Evolutionary conservation across 2,797 vertebrate genomes (phyloP), one percentile per base, ranked within the genome.

Genomic region (Melanitta fusca): DNA sequence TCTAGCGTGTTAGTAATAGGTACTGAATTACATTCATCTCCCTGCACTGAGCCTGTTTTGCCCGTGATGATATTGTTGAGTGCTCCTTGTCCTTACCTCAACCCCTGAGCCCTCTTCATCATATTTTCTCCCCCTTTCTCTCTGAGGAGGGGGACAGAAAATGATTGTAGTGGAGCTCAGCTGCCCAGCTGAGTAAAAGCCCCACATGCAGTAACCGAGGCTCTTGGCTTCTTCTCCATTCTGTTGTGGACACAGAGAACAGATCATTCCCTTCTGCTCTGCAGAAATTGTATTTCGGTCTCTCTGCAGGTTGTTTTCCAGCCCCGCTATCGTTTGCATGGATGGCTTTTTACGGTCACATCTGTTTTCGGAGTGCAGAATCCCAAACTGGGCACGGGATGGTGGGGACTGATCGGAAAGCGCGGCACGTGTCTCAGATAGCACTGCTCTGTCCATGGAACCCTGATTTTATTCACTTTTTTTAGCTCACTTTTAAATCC

Each of bases 371-470:
- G 13, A n/a, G 13, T 18, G 32, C 32, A 15, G 49, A 10, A 5
- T 56, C 45, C n/a, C 80, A 14, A 22, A 27, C 17, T 0, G 0
- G 34, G 24, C 6, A 1, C 2, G 10, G 75, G 10, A 36, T n/a
- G 13, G 1, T 22, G 12, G 22, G 24, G 8, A 28, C 5, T 68
- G 47, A 7, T 0, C 3, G 3, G 80, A 72, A 64, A 16, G 41
- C 2, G 15, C 4, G 4, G 15, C 0, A 0, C n/a, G 15, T 34
- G 32, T 68, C 54, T 61, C 14, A 20, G 18, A 27, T 21, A 15
- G 0, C 6, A 30, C 32, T 43, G 54, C 14, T 72, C 58, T 80
- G 3, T 34, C 72, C 69, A 28, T 66, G 0, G n/a, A 58, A 58
- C 17, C 27, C 14, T 24, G 34, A 38, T 56, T 78, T 66, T 10